Evolutionary conservation across 1,140 invertebrate species (phyloP), one percentile per base, ranked within the genome.

Genomic region (Neelides sp.): DNA sequence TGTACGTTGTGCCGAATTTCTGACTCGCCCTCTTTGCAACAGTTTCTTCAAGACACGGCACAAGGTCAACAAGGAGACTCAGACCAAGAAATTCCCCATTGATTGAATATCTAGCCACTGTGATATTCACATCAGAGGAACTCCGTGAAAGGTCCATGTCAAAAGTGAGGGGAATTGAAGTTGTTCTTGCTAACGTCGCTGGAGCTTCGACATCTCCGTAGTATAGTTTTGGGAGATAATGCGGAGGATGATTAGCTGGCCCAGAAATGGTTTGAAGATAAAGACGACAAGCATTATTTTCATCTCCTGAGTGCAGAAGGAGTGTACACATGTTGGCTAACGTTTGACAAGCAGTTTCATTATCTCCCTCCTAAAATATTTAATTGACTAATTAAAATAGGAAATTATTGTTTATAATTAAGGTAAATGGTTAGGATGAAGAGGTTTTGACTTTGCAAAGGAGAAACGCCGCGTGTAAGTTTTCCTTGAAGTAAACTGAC

Each of bases 241-340:
- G 32, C 12, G 64, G 63, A 42, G 64, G 67, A 37, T 59, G 61
- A 59, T 58, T 62, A 47, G 61, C 67, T 54, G 39, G 64, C 57
- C 64, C 66, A 56, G 53, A 71, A 63, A 20, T 67, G 64, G 47
- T 50, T 48, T 71, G 65, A 51, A 67, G 59, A 54, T 77, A 74
- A 15, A 73, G 51, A 50, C 68, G 68, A 50, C 73, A 76, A 1
- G 73, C 68, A 3, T 64, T 62, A 40, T 62, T 70, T 48, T 72
- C 69, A 45, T 74, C 71, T 17, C 67, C 65, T 0, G 59, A 62
- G 56, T 72, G 72, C 32, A 80, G 64, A 1, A 75, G 74, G 22
- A 83, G 59, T 0, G 73, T 69, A 62, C 82, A 85, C 62, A 83
- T 71, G 66, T 85, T 84, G 2, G 75, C 75, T 28, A 85, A 64